A percentile compares a stretch with the other conserved stretches of the same genome.
Evolutionary conservation across 2,797 vertebrate species (phyloP).

Genomic region (Argyrosomus regius): DNA sequence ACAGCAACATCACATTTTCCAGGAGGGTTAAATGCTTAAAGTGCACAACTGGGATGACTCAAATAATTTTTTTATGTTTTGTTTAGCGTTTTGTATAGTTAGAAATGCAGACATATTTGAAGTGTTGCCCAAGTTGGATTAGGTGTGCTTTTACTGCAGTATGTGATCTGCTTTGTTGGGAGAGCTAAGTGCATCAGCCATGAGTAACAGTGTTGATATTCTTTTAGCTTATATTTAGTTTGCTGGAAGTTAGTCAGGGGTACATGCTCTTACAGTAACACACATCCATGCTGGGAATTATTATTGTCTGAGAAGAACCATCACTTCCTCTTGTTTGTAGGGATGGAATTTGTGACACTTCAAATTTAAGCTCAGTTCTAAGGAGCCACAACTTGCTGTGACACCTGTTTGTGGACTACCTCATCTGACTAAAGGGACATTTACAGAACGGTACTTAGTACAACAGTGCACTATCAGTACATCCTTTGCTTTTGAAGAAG

Average conservation of each 20-base stretch:
- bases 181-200: conserved; percentile 26
- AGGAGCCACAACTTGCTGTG: background rate
- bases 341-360: conserved; percentile 40
- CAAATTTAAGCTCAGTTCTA: background rate
- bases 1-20: background rate
- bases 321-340: conserved; percentile 35
- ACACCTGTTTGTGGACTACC: conserved; percentile 6
- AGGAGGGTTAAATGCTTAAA: conserved; percentile 29
- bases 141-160: conserved; percentile 31
- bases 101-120: conserved; percentile 14
- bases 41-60: conserved; percentile 23
- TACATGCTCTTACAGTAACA: conserved; percentile 23
- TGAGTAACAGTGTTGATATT: conserved; percentile 31
- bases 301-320: conserved; percentile 23
- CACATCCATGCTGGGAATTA: conserved; percentile 32
- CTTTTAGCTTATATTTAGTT: conserved; percentile 30
- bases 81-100: conserved; percentile 18
- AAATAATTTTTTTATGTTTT: conserved; percentile 7
- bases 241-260: conserved; percentile 22
- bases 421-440: conserved; percentile 6
- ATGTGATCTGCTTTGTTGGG: conserved; percentile 32
- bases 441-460: background rate
- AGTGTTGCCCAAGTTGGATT: conserved; percentile 25
- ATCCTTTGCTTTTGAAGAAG: conserved; percentile 14
- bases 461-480: background rate